phyloP scores from a whole-genome alignment of 2,797 vertebrate species.

The Platyrinchus mystaceus region DNA sequence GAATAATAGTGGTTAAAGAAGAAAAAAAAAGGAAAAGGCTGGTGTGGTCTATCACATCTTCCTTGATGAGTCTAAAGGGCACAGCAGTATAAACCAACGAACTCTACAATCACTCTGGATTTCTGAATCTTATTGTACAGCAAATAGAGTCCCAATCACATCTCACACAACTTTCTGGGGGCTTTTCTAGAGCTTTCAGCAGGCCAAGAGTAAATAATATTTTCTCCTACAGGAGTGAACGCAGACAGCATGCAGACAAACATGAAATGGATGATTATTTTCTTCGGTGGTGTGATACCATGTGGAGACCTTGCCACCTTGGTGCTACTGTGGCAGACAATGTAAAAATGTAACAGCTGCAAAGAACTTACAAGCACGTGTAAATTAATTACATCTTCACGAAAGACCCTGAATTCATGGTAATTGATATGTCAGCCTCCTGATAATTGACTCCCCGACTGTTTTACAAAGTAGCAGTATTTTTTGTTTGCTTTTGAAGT shows the following conservation, averaged over 20 bases:
- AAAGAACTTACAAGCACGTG: background rate
- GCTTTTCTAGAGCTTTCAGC: background rate
- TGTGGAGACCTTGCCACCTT: background rate
- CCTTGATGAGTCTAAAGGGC: background rate
- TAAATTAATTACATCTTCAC: background rate
- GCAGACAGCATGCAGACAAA: background rate
- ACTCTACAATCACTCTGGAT: background rate
- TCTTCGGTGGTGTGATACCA: background rate
- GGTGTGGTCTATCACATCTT: background rate
- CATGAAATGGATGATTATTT: background rate
- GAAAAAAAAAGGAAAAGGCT: background rate
- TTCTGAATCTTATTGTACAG: background rate
- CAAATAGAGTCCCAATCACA: background rate
- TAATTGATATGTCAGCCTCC: slow-evolving; percentile 13
- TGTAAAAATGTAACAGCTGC: background rate
- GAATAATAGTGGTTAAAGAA: background rate
- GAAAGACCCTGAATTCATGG: background rate
- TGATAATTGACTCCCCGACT: background rate
- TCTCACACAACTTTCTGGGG: background rate
- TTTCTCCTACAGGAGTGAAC: background rate
- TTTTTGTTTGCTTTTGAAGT: slow-evolving; percentile 23
- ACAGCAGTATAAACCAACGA: background rate
- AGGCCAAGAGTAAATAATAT: background rate
- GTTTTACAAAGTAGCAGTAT: background rate
- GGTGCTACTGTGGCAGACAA: background rate